These are phyloP conservation scores for Apodemia mormo DNA, from an alignment of 2,888 invertebrate genomes.

Conservation along the genomic window DNA sequence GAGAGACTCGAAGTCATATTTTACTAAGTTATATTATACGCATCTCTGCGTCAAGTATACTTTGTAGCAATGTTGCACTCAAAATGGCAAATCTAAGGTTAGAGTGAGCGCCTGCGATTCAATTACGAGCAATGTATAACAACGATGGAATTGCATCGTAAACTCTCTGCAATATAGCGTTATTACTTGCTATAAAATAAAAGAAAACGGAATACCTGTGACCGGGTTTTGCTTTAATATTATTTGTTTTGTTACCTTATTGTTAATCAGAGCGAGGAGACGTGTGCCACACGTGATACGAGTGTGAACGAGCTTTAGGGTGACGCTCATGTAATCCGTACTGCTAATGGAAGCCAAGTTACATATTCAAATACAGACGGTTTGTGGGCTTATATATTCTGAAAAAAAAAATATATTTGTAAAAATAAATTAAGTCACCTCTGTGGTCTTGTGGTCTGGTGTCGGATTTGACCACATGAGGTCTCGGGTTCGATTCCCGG, in stretches of 20 bases:
- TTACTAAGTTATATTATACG: neutral
- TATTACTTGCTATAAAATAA: constrained; percentile 60
- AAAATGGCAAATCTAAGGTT: constrained; percentile 36
- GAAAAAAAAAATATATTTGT: no score
- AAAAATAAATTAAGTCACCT: no score
- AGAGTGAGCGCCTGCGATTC: constrained; percentile 67
- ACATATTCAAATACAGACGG: neutral
- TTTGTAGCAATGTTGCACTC: no score
- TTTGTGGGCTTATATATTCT: no score
- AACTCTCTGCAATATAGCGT: constrained; percentile 66
- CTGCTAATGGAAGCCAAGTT: constrained; percentile 6
- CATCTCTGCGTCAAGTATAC: no score
- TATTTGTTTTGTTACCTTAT: constrained; percentile 38
- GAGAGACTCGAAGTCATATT: neutral
- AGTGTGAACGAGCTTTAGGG: neutral
- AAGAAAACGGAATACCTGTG: constrained; percentile 46
- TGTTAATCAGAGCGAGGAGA: constrained; percentile 30
- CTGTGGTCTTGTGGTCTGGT: no score
- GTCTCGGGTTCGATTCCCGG: no score
- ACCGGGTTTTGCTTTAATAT: constrained; percentile 50
- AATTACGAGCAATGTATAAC: constrained; percentile 73
- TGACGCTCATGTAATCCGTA: constrained; percentile 18
- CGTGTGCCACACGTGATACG: constrained; percentile 6
- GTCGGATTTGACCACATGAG: no score
- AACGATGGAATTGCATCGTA: constrained; percentile 70